These are phyloP conservation scores for Volucella bombylans DNA, from an alignment of 2,888 invertebrate genomes.

Conservation along the genomic window DNA sequence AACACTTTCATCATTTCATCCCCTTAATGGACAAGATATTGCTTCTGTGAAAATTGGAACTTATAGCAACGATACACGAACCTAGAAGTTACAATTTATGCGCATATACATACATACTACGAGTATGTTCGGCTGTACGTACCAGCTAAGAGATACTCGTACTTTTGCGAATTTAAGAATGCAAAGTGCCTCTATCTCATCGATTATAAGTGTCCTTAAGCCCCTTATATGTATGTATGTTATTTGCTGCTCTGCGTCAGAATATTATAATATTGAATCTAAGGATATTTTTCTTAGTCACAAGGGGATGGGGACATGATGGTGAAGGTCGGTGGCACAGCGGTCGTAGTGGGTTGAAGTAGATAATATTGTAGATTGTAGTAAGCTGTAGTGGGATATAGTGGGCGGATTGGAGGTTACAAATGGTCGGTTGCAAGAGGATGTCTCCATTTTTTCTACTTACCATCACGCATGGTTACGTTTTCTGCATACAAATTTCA, in stretches of 20 bases:
- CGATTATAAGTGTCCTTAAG: conserved; percentile 54
- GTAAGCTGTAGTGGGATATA: not conserved
- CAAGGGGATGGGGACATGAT: not conserved
- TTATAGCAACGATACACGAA: conserved; percentile 23
- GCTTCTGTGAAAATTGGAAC: conserved; percentile 36
- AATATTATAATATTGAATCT: conserved; percentile 25
- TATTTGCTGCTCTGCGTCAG: conserved; percentile 11
- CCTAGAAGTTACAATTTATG: not conserved
- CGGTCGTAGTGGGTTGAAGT: no score
- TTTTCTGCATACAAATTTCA: conserved; percentile 50
- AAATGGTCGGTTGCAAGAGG: conserved; percentile 4
- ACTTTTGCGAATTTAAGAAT: conserved; percentile 28
- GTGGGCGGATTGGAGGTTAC: not conserved
- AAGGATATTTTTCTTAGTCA: conserved; percentile 32
- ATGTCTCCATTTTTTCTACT: conserved; percentile 63
- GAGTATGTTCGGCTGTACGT: not conserved
- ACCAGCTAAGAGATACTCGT: not conserved
- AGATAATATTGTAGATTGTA: no score
- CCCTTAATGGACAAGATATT: conserved; percentile 31
- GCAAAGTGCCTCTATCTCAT: conserved; percentile 55
- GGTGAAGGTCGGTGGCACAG: no score
- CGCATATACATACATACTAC: no score
- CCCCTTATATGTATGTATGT: conserved; percentile 25
- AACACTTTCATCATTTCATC: conserved; percentile 31
- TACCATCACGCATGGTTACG: conserved; percentile 62